Conservation (phyloP, 2,113 vertebrate genomes). For the Pluvianellus socialis region DNA sequence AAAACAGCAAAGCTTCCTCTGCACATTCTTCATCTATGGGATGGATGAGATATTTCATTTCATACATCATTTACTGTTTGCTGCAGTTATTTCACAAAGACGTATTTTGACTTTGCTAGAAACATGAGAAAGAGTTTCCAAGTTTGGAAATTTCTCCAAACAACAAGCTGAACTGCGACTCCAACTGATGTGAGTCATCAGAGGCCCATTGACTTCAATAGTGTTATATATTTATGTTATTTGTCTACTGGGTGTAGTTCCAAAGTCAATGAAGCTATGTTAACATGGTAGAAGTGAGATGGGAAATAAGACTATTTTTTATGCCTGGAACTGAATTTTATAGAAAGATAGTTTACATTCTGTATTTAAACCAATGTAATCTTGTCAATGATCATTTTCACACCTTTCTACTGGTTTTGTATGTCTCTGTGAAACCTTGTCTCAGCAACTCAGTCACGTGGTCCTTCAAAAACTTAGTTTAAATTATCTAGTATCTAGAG, state of each 20-base stretch:
- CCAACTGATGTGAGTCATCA: constrained; percentile 10
- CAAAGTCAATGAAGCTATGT: background rate
- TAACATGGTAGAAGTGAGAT: background rate
- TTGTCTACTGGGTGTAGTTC: background rate
- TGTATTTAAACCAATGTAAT: background rate
- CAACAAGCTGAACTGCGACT: background rate
- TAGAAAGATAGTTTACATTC: background rate
- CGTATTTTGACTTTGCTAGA: constrained; percentile 50
- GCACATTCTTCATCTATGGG: background rate
- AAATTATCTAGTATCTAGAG: background rate
- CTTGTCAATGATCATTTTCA: background rate
- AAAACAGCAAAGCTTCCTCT: constrained; percentile 30
- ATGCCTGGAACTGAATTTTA: background rate
- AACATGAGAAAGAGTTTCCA: constrained; percentile 32
- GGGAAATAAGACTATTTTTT: background rate
- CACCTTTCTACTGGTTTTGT: background rate
- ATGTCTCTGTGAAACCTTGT: background rate
- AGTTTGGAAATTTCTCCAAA: constrained; percentile 38
- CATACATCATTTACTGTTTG: constrained; percentile 64
- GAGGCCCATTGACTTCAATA: constrained; percentile 3
- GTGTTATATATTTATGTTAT: background rate
- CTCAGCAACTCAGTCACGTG: background rate
- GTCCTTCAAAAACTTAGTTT: background rate
- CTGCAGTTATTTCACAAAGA: constrained; percentile 46
- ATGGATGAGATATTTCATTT: constrained; percentile 53